Conservation (phyloP, 2,888 invertebrate genomes). For the Pseudococcus jackbeardsleyi region DNA sequence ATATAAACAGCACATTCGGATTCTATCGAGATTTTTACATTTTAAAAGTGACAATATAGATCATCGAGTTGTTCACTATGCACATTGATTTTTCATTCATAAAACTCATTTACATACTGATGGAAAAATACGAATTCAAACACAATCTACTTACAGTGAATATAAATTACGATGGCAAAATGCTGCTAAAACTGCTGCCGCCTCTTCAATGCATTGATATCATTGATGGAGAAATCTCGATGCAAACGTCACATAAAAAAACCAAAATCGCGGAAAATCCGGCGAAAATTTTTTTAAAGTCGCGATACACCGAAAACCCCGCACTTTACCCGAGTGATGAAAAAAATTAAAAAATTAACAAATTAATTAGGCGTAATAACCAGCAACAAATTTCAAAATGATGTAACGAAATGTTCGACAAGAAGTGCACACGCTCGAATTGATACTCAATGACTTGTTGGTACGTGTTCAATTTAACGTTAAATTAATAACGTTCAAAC, state of each 20-base stretch:
- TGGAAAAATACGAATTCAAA: neutral
- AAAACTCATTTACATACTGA: no score
- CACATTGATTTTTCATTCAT: no score
- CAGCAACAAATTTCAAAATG: slow-evolving; percentile 50
- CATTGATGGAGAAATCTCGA: neutral
- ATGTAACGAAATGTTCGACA: slow-evolving; percentile 56
- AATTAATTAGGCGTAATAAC: slow-evolving; percentile 59
- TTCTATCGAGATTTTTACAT: no score
- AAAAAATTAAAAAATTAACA: slow-evolving; percentile 25
- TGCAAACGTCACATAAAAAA: slow-evolving; percentile 1
- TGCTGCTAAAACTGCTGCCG: neutral
- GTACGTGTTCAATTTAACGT: slow-evolving; percentile 63
- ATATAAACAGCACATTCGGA: no score
- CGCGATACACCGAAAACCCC: neutral
- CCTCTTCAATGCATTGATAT: neutral
- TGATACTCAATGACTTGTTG: slow-evolving; percentile 63
- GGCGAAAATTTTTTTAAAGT: neutral
- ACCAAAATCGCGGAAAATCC: neutral
- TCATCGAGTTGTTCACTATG: no score
- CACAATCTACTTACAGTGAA: neutral
- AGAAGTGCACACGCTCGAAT: slow-evolving; percentile 64
- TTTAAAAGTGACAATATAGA: no score
- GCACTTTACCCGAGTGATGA: neutral
- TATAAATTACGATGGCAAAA: neutral
- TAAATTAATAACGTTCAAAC: slow-evolving; percentile 60